These are phyloP conservation scores for Corella eumyota DNA, from an alignment of 23 tunicate species.

Conservation along the genomic window DNA sequence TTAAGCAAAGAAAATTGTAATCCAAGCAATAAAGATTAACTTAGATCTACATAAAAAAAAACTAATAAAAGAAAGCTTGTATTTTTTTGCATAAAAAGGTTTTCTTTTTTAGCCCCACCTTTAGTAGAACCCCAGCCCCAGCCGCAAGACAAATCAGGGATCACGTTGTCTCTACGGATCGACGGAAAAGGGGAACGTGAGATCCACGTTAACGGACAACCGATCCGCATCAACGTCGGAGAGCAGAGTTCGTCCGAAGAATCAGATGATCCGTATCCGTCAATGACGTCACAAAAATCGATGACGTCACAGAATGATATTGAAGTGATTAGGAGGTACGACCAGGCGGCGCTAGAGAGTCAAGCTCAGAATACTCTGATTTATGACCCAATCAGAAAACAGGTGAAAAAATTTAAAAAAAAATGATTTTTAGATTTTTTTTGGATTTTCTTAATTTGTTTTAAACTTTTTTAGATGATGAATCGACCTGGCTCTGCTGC, in stretches of 20 bases:
- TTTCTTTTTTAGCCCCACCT: too few species aligned
- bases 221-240: neutral
- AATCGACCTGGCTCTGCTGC: neutral
- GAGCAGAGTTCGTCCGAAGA: neutral
- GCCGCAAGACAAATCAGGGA: too few species aligned
- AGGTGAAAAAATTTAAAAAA: neutral
- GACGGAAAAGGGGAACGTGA: constrained; percentile 1
- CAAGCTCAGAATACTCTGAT: too few species aligned
- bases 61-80: too few species aligned
- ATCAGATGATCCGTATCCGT: neutral
- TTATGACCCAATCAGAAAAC: too few species aligned
- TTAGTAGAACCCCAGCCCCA: too few species aligned
- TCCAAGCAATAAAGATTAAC: too few species aligned
- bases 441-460: neutral
- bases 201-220: constrained; percentile 11
- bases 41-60: too few species aligned
- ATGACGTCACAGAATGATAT: too few species aligned
- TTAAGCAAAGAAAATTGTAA: too few species aligned
- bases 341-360: constrained; percentile 1
- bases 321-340: constrained; percentile 51
- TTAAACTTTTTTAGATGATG: neutral
- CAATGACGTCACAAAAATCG: neutral
- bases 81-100: too few species aligned
- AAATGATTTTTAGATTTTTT: neutral
- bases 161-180: constrained; percentile 30